phyloP scores from a whole-genome alignment of 37 sponge, comb jelly and placozoan species.

The Mnemiopsis leidyi region DNA sequence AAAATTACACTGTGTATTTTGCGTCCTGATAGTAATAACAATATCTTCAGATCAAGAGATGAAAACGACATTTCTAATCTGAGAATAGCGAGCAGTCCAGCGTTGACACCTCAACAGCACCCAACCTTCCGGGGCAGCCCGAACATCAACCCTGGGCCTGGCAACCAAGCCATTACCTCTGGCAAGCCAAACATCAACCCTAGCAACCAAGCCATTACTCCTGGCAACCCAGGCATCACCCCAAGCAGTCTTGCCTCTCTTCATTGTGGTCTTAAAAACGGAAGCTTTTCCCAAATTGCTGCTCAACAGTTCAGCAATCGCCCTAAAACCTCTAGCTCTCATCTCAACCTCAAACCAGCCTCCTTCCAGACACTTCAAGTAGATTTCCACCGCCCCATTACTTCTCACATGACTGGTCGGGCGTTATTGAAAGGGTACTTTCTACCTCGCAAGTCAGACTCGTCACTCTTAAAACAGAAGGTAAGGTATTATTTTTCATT shows the following conservation, averaged over 20 bases:
- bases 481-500: neutral
- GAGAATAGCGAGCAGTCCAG: neutral
- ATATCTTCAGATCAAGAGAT: too few relatives aligned
- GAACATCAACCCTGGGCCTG: too few relatives aligned
- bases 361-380: neutral
- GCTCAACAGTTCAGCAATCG: neutral
- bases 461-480: neutral
- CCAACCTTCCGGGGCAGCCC: neutral
- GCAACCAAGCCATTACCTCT: neutral
- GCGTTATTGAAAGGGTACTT: neutral
- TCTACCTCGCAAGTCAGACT: neutral
- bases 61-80: too few relatives aligned
- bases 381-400: neutral
- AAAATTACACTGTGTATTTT: too few relatives aligned
- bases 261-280: too few relatives aligned
- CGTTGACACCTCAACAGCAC: neutral
- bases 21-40: too few relatives aligned
- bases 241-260: too few relatives aligned
- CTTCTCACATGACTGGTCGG: neutral
- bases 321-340: neutral
- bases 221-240: too few relatives aligned
- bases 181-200: too few relatives aligned
- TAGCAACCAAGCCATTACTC: neutral
- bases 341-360: neutral
- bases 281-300: neutral